Conservation (phyloP, 2,888 invertebrate species). For the Embidobia sp. region DNA sequence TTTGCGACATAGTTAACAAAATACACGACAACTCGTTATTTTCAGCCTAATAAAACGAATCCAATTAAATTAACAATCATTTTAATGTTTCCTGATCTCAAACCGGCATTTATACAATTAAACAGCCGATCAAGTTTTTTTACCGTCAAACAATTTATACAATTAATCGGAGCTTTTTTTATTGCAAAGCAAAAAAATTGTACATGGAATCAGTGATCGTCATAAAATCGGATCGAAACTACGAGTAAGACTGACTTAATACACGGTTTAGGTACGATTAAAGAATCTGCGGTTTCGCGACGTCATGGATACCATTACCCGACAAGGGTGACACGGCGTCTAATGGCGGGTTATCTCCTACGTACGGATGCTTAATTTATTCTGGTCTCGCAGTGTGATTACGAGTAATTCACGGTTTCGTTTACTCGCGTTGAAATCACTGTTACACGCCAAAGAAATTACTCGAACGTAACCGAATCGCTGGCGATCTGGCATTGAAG, state of each 20-base stretch:
- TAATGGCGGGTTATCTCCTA: constrained; percentile 78
- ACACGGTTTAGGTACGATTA: constrained; percentile 13
- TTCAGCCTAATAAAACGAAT: no score
- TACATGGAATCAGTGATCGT: no score
- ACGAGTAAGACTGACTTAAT: constrained; percentile 9
- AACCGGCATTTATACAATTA: no score
- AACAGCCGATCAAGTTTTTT: no score
- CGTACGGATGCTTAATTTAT: constrained; percentile 76
- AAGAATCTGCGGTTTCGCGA: constrained; percentile 42
- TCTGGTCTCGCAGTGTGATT: constrained; percentile 73
- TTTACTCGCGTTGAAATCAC: constrained; percentile 70
- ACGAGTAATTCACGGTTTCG: constrained; percentile 73
- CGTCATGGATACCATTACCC: constrained; percentile 56
- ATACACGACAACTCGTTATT: no score
- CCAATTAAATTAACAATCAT: no score
- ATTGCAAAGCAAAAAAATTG: no score
- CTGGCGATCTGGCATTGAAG: no score
- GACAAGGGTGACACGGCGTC: constrained; percentile 71
- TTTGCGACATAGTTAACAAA: no score
- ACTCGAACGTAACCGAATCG: constrained; percentile 30
- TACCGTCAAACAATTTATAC: no score
- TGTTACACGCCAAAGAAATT: constrained; percentile 65
- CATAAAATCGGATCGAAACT: constrained; percentile 5
- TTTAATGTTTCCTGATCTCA: no score
- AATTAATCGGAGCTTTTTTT: no score